phyloP scores from a whole-genome alignment of 2,797 vertebrate species.

The Sternotherus odoratus region DNA sequence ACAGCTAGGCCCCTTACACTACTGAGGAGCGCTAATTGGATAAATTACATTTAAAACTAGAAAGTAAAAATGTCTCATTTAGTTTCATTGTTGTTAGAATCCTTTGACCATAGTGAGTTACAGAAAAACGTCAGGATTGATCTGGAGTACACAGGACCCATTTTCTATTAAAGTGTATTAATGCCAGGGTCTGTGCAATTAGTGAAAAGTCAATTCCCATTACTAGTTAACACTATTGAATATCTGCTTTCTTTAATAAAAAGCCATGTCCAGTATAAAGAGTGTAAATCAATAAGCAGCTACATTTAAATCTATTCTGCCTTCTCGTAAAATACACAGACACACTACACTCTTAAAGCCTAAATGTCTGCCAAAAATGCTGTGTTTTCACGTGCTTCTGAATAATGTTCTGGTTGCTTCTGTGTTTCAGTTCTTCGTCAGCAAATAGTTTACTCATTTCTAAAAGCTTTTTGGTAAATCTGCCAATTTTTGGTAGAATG shows the following conservation, averaged over 20 bases:
- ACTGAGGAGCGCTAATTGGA: no score
- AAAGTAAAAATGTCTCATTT: slow-evolving; percentile 73
- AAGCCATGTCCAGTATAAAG: slow-evolving; percentile 88
- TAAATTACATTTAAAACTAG: slow-evolving; percentile 75
- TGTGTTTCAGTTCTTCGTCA: neutral
- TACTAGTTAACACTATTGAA: slow-evolving; percentile 94
- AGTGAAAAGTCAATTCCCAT: slow-evolving; percentile 96
- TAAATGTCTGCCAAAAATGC: slow-evolving; percentile 31
- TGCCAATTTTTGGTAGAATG: neutral
- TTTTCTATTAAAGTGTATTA: slow-evolving; percentile 93
- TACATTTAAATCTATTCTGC: slow-evolving; percentile 80
- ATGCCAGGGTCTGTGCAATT: slow-evolving; percentile 94
- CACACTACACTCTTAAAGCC: slow-evolving; percentile 14
- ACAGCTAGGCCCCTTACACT: no score
- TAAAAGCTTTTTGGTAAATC: neutral
- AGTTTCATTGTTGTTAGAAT: slow-evolving; percentile 46
- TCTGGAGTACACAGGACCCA: slow-evolving; percentile 82
- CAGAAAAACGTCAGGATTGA: slow-evolving; percentile 87
- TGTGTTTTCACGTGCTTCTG: slow-evolving; percentile 31
- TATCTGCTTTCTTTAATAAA: slow-evolving; percentile 97
- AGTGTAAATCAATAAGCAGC: slow-evolving; percentile 87
- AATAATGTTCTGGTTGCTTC: slow-evolving; percentile 5
- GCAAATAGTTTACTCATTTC: neutral
- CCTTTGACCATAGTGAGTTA: slow-evolving; percentile 74
- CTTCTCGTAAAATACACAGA: slow-evolving; percentile 67